Evolutionary conservation across 2,888 invertebrate species (phyloP), one percentile per base, ranked within the genome.

Genomic region (Argynnis bischoffii): DNA sequence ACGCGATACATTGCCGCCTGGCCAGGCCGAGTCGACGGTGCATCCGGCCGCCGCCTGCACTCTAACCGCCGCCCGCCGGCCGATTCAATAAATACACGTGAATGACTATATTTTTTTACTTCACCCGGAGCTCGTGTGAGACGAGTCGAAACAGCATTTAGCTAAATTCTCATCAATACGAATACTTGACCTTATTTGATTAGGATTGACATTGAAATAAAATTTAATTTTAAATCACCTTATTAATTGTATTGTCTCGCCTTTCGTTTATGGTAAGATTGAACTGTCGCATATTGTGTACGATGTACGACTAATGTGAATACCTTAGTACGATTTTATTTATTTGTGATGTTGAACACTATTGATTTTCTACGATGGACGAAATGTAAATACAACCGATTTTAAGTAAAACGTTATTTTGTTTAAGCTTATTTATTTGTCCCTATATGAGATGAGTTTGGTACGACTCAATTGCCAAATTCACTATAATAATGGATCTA

Each of bases 301-400:
- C 87, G 81, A 81, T 88, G 86, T 89, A 90, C 89, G 86, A 85
- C 81, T 83, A 83, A 86, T 87, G 90, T 92, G 88, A 88, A 89
- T 89, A 91, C 88, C 89, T 90, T 91, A 91, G 90, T 89, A 88
- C 87, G 91, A 90, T 90, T 89, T 92, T 89, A 92, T 92, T 92
- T 92, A 92, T 92, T 92, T 92, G 92, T 92, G 90, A 92, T 92
- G 91, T 92, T 92, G 88, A 91, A 90, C 90, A 90, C 88, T 78
- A 89, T 89, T 92, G 89, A 90, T 92, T 92, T 92, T 92, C 90
- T 92, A 92, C 90, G 86, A 89, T 87, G 91, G 91, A 91, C 91
- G 89, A 90, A 90, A 89, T 92, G 92, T 92, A 92, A 92, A 92
- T 92, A 92, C 92, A 92, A 92, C 92, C 92, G 91, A 92, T 92